A percentile compares a stretch with the other conserved stretches of the same genome.
Conservation (phyloP, 1,140 invertebrate genomes). For the Lepidotrigona ventralis region DNA sequence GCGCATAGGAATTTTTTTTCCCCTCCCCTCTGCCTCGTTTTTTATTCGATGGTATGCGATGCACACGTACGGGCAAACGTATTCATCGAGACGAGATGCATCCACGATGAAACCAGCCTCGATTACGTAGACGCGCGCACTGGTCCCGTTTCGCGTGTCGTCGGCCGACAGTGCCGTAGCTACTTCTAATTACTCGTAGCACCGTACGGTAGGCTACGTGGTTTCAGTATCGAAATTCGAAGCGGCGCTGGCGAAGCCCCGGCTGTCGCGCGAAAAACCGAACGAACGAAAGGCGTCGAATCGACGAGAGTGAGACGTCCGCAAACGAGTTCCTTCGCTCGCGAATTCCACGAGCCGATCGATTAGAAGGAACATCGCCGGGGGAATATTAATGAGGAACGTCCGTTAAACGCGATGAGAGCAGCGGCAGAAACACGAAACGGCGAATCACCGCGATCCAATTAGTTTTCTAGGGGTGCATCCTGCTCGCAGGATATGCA, state of each 20-base stretch:
- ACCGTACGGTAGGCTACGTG: neutral
- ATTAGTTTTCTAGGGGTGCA: neutral
- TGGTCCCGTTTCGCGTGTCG: neutral
- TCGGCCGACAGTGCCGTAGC: neutral
- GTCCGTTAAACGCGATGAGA: neutral
- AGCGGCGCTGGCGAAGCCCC: neutral
- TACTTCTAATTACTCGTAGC: slow-evolving; percentile 34
- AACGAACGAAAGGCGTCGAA: no score
- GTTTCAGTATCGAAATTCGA: slow-evolving; percentile 39
- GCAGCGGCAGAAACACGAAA: neutral
- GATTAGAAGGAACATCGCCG: neutral
- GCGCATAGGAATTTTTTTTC: neutral
- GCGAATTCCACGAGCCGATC: neutral
- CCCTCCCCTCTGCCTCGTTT: neutral
- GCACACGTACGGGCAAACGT: neutral
- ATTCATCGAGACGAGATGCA: slow-evolving; percentile 23
- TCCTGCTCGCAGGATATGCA: neutral
- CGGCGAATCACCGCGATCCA: neutral
- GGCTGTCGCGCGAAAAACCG: no score
- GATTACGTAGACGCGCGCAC: slow-evolving; percentile 16
- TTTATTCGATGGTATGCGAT: neutral
- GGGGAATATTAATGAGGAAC: neutral
- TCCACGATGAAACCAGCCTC: slow-evolving; percentile 19
- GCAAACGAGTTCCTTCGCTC: neutral
- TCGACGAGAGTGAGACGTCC: neutral